A percentile compares a stretch with the other conserved stretches of the same genome.
Conservation (phyloP, 2,888 invertebrate species). For the Stramonita haemastoma region DNA sequence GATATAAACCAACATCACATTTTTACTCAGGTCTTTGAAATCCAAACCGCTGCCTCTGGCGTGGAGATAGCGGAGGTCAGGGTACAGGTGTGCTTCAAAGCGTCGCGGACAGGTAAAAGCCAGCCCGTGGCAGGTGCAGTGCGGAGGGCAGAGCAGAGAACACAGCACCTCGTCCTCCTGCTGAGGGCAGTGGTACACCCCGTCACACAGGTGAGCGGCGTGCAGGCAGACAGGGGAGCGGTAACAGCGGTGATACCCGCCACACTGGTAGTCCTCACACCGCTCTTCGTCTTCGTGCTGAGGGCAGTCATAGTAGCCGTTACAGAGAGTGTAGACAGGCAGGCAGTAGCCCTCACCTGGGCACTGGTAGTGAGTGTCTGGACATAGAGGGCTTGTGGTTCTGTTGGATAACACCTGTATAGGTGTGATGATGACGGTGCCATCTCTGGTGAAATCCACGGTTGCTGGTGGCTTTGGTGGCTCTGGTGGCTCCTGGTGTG, state of each 20-base stretch:
- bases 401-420: neutral
- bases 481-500: neutral
- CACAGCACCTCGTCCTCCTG: conserved; percentile 35
- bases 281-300: conserved; percentile 16
- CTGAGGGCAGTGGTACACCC: conserved; percentile 36
- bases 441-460: neutral
- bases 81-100: neutral
- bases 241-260: conserved; percentile 31
- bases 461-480: neutral
- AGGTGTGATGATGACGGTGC: neutral
- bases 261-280: conserved; percentile 34
- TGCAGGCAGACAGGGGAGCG: conserved; percentile 28
- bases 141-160: conserved; percentile 1
- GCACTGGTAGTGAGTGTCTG: conserved; percentile 39
- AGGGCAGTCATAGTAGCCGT: conserved; percentile 31
- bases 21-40: neutral
- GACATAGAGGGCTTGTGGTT: neutral
- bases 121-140: conserved; percentile 30
- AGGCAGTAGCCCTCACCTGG: conserved; percentile 8
- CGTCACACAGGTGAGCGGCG: conserved; percentile 38
- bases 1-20: conserved; percentile 10
- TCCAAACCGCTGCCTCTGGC: conserved; percentile 18
- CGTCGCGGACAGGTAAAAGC: conserved; percentile 19
- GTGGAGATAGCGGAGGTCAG: conserved; percentile 17
- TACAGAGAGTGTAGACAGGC: conserved; percentile 32